Conservation (phyloP, 1,140 invertebrate species). For the Anoplophora glabripennis region DNA sequence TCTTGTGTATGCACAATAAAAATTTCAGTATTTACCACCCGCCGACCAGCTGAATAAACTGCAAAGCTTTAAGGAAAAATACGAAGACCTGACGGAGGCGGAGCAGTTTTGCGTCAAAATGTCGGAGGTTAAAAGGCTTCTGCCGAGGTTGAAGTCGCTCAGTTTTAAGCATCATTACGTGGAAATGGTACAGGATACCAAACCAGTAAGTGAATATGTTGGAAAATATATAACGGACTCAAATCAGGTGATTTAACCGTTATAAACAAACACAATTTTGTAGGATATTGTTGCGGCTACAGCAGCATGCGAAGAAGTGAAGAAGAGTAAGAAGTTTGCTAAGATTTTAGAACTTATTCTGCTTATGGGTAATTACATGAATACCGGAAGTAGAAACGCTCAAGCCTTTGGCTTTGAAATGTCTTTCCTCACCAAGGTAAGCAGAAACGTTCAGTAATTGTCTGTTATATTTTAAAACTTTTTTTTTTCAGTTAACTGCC, state of each 20-base stretch:
- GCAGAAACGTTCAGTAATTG: constrained; percentile 4
- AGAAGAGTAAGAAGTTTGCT: constrained; percentile 84
- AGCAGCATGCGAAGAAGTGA: constrained; percentile 93
- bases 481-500: constrained; percentile 69
- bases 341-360: constrained; percentile 88
- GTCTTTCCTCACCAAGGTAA: constrained; percentile 89
- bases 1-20: not conserved
- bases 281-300: constrained; percentile 91
- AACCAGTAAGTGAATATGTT: constrained; percentile 79
- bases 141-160: constrained; percentile 83
- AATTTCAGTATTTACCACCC: constrained; percentile 80
- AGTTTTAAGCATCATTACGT: constrained; percentile 84
- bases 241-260: not conserved
- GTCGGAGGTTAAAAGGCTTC: constrained; percentile 81
- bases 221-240: too few species aligned
- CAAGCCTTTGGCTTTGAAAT: constrained; percentile 96
- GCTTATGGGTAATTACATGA: constrained; percentile 92
- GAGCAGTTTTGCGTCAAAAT: constrained; percentile 95
- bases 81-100: constrained; percentile 83
- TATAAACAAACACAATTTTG: constrained; percentile 26
- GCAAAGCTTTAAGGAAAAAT: constrained; percentile 72
- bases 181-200: constrained; percentile 85
- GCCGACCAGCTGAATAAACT: constrained; percentile 84
- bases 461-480: constrained; percentile 2
- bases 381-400: constrained; percentile 88